Percentiles rank a stretch among this genome's conserved stretches.
Conservation (phyloP, 35 echinoderm and acorn worm species). For the Apostichopus parvimensis region DNA sequence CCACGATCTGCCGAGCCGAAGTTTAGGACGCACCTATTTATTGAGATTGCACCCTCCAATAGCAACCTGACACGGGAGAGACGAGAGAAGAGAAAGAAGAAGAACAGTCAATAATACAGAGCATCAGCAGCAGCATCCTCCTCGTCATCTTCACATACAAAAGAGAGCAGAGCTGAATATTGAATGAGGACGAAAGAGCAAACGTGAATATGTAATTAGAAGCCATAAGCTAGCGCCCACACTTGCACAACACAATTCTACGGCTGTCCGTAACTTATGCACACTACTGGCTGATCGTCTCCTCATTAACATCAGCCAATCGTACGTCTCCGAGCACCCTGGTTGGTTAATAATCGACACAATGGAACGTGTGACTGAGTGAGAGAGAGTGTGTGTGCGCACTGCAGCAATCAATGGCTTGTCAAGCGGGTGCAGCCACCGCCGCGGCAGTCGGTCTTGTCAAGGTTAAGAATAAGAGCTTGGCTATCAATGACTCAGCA, state of each 20-base stretch:
- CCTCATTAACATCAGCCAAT: constrained; percentile 43
- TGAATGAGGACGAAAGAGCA: constrained; percentile 48
- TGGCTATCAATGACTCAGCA: constrained; percentile 43
- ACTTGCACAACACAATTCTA: constrained; percentile 23
- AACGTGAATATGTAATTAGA: constrained; percentile 53
- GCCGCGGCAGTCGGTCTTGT: background rate
- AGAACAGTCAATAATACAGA: background rate
- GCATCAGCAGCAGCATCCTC: background rate
- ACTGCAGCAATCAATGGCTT: constrained; percentile 11
- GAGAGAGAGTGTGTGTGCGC: constrained; percentile 18
- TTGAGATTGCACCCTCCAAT: constrained; percentile 47
- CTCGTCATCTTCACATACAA: constrained; percentile 24
- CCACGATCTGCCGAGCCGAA: constrained; percentile 31
- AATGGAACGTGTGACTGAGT: constrained; percentile 16
- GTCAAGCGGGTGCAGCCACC: background rate
- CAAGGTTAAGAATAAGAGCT: constrained; percentile 39
- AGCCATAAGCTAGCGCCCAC: constrained; percentile 26
- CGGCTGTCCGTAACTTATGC: background rate
- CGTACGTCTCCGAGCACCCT: background rate
- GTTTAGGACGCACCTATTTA: constrained; percentile 51
- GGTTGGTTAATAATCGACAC: constrained; percentile 45
- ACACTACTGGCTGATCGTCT: constrained; percentile 33
- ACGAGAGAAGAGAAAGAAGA: constrained; percentile 16
- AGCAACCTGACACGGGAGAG: constrained; percentile 39
- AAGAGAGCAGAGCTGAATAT: constrained; percentile 47